phyloP scores from a whole-genome alignment of 2,888 invertebrate genomes.

The Oxystoma pomonae region DNA sequence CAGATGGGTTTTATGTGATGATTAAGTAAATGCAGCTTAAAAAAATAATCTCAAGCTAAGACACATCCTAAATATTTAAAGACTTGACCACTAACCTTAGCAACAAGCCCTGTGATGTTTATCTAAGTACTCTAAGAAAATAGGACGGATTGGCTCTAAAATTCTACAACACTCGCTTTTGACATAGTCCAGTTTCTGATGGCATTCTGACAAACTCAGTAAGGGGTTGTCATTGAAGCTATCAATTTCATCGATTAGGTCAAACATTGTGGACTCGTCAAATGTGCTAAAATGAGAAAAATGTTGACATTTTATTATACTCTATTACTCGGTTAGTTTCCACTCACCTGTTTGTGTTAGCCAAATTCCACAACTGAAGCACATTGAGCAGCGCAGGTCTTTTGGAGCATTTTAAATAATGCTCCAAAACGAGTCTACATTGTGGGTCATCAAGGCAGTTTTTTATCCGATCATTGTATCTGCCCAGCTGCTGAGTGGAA shows the following conservation, averaged over 20 bases:
- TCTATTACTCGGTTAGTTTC: no score
- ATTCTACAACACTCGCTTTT: conserved; percentile 36
- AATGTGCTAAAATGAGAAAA: conserved; percentile 15
- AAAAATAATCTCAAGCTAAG: background rate
- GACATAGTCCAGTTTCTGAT: conserved; percentile 32
- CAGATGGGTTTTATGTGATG: no score
- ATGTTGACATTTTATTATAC: no score
- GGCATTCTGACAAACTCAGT: conserved; percentile 29
- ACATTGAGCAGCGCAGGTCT: conserved; percentile 24
- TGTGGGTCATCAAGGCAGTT: conserved; percentile 30
- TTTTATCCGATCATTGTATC: conserved; percentile 32
- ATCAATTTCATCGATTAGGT: conserved; percentile 33
- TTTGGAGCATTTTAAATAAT: conserved; percentile 19
- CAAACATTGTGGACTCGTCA: conserved; percentile 30
- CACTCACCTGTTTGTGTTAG: conserved; percentile 17
- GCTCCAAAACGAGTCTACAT: conserved; percentile 25
- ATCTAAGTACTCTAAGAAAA: conserved; percentile 31
- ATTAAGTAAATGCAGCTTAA: no score
- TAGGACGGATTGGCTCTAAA: conserved; percentile 26
- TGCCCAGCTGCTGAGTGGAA: conserved; percentile 30
- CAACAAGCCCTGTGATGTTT: conserved; percentile 18
- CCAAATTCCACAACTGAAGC: conserved; percentile 31
- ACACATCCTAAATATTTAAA: background rate
- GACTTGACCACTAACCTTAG: background rate
- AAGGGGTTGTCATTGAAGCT: conserved; percentile 33